A percentile compares a stretch with the other conserved stretches of the same genome.
Evolutionary conservation across 2,888 invertebrate genomes (phyloP).

Genomic region (Craniophora ligustri): DNA sequence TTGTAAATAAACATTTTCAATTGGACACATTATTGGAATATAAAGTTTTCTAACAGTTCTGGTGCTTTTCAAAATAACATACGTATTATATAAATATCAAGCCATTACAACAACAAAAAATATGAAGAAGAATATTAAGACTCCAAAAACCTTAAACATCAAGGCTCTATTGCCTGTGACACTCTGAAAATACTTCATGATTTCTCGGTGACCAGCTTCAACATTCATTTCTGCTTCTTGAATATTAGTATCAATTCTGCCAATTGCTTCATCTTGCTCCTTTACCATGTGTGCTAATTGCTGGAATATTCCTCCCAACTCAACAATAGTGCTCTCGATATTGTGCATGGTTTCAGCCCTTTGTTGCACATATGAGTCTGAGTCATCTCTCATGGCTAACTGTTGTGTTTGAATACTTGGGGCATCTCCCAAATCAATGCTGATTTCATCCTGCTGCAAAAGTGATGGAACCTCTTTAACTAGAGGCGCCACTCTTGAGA

Average conservation of each 20-base stretch:
- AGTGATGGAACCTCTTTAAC: conserved; percentile 81
- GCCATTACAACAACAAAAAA: conserved; percentile 99
- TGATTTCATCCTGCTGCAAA: conserved; percentile 92
- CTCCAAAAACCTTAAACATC: conserved; percentile 99
- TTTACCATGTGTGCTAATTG: conserved; percentile 99
- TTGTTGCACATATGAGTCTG: conserved; percentile 96
- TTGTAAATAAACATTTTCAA: no score
- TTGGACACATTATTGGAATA: conserved; percentile 14
- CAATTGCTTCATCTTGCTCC: conserved; percentile 99
- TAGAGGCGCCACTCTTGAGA: conserved; percentile 85
- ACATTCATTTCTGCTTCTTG: conserved; percentile 98
- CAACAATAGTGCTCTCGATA: conserved; percentile 99
- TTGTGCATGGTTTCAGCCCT: conserved; percentile 99
- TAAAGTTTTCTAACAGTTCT: not conserved
- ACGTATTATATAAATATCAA: conserved; percentile 66
- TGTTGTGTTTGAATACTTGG: conserved; percentile 87
- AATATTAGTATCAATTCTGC: conserved; percentile 98
- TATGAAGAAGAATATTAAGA: conserved; percentile 99
- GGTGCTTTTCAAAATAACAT: not conserved
- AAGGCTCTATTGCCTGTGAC: conserved; percentile 99
- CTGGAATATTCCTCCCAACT: conserved; percentile 99
- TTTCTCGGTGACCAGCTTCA: conserved; percentile 98
- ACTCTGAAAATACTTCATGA: conserved; percentile 98
- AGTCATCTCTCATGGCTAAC: conserved; percentile 94
- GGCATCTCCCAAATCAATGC: conserved; percentile 94